Evolutionary conservation across 2,113 vertebrate species (phyloP).

Genomic region (Silurus asotus): DNA sequence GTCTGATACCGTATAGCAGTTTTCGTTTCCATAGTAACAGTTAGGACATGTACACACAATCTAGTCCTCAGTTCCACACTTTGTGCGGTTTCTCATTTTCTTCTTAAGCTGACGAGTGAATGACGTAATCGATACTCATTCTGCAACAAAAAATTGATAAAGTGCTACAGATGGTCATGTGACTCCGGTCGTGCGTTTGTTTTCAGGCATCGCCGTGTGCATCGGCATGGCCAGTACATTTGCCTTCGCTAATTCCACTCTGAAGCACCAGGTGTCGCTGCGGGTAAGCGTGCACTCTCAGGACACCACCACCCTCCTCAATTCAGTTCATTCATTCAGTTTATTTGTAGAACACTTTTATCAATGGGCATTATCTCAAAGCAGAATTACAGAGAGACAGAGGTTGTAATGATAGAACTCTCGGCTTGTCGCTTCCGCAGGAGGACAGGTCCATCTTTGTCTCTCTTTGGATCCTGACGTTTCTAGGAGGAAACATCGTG

Average conservation of each 20-base stretch:
- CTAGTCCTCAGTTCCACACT: too few species aligned
- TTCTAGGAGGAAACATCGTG: slow-evolving; percentile 86
- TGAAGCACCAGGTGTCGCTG: slow-evolving; percentile 92
- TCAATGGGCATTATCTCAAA: too few species aligned
- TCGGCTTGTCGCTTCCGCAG: slow-evolving; percentile 62
- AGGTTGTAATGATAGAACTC: too few species aligned
- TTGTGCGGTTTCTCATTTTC: too few species aligned
- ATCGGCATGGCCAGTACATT: slow-evolving; percentile 97
- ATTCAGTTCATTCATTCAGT: too few species aligned
- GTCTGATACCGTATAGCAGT: too few species aligned
- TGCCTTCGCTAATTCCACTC: slow-evolving; percentile 88
- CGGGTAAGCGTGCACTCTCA: slow-evolving; percentile 74
- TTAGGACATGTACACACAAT: too few species aligned
- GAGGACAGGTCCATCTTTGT: slow-evolving; percentile 89
- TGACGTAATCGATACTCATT: neutral
- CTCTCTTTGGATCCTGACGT: slow-evolving; percentile 87
- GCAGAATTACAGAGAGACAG: too few species aligned
- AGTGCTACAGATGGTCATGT: neutral
- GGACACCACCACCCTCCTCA: too few species aligned
- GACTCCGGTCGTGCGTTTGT: slow-evolving; percentile 25
- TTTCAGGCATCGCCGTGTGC: slow-evolving; percentile 89
- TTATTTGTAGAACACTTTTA: too few species aligned
- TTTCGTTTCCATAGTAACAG: too few species aligned
- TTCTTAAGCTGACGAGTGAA: too few species aligned
- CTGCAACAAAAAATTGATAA: neutral